A percentile compares a stretch with the other conserved stretches of the same genome.
Evolutionary conservation across 2,797 vertebrate genomes (phyloP).

Genomic region (Atherinosoma microstoma): DNA sequence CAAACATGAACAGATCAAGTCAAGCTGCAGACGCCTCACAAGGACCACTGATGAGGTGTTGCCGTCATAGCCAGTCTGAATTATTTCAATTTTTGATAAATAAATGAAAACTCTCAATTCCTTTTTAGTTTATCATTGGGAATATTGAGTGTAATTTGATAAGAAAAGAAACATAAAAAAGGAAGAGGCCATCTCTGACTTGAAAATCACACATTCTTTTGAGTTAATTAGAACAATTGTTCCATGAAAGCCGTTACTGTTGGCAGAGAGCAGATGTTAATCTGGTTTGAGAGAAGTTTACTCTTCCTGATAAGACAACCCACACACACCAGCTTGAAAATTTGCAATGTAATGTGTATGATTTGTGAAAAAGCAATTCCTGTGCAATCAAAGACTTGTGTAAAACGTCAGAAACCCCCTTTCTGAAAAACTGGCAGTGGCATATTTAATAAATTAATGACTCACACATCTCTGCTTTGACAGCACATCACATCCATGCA

Average conservation of each 20-base stretch:
- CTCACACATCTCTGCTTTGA: conserved; percentile 18
- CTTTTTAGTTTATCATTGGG: neutral
- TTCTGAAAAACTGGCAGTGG: neutral
- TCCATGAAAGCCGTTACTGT: conserved; percentile 13
- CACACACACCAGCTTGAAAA: neutral
- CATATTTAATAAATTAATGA: conserved; percentile 2
- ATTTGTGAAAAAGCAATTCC: neutral
- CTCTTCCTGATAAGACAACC: neutral
- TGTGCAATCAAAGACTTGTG: neutral
- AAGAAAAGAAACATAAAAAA: neutral
- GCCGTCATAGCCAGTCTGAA: neutral
- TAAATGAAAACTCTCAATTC: neutral
- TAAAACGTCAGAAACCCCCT: neutral
- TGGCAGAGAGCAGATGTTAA: conserved; percentile 30
- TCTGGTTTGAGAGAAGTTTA: neutral
- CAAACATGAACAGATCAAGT: neutral
- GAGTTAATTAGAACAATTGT: conserved; percentile 22
- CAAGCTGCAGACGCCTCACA: neutral
- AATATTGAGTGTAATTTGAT: neutral
- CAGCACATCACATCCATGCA: conserved; percentile 12
- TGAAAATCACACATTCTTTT: conserved; percentile 3
- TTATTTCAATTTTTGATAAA: neutral
- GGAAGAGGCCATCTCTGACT: neutral
- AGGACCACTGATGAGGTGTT: neutral
- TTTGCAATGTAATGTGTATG: neutral